Base-by-base conservation (phyloP, 2,113 vertebrate species). In the Rana temporaria region DNA sequence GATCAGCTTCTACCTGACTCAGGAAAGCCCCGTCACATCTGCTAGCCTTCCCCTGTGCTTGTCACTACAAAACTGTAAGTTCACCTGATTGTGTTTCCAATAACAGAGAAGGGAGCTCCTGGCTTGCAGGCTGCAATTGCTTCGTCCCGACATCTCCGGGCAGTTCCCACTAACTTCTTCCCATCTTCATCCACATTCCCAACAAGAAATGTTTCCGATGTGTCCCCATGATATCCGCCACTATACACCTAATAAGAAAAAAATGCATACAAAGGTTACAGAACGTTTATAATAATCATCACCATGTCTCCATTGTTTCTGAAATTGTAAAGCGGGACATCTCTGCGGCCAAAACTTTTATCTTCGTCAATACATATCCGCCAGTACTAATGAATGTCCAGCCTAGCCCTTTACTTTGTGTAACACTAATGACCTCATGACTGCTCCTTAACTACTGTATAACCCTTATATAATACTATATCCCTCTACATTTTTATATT, bases 31-130 rank as follows among this genome's bases (percentile, higher is more conserved):
- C 92, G 91, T 93, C 90, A 93, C 92, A 92, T 90, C 95, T 94
- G 92, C 92, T 93, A 94, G 88, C 91, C 90, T 87, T 90, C 91
- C 91, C 90, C 90, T 94, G 91, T 14, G 92, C 88, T 93, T 93
- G 92, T 92, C 93, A 90, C 87, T 92, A 88, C 84, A 20, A 20
- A 24, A 20, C 56, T 30, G 90, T 88, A 91, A 57, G 89, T 93
- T 93, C 91, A 95, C 97, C 96, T 98, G 91, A 98, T 95, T 93
- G 95, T 95, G 93, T 97, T 99, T 92, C 97, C 97, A 92, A 99
- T 98, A 88, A 96, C 91, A 90, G 95, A 96, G 86, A 98, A 95
- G 71, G 92, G 94, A 88, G 91, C 91, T 90, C 94, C 94, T 4
- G 95, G 96, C 91, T 89, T 93, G 92, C 98, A 99, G 68, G 90